Percentiles rank a stretch among this genome's conserved stretches.
Evolutionary conservation across 2,797 vertebrate species (phyloP).

Genomic region (Pterois miles): DNA sequence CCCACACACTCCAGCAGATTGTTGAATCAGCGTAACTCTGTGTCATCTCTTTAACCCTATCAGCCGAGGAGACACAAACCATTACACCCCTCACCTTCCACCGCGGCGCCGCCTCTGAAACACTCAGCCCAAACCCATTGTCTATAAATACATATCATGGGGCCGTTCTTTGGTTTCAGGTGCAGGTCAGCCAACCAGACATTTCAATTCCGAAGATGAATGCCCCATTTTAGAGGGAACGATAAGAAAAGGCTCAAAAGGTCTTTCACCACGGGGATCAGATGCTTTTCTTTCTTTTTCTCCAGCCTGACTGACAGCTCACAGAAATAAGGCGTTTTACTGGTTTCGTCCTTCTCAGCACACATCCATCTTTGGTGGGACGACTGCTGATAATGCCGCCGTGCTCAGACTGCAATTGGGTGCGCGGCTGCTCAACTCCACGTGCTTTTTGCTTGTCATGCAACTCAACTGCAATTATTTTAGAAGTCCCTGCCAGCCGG

Average conservation of each 20-base stretch:
- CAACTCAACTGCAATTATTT: constrained; percentile 21
- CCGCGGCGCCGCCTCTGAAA: background rate
- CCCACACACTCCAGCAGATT: background rate
- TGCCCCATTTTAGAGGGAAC: constrained; percentile 76
- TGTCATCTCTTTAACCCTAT: constrained; percentile 21
- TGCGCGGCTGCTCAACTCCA: background rate
- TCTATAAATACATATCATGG: constrained; percentile 77
- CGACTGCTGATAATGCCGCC: constrained; percentile 51
- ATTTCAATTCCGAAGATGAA: constrained; percentile 88
- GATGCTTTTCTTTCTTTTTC: constrained; percentile 65
- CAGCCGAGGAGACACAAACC: constrained; percentile 22
- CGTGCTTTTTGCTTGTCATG: constrained; percentile 19
- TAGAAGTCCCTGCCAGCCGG: background rate
- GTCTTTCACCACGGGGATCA: constrained; percentile 63
- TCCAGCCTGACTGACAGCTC: constrained; percentile 67
- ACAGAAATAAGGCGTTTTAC: constrained; percentile 56
- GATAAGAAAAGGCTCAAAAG: constrained; percentile 77
- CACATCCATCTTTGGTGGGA: constrained; percentile 67
- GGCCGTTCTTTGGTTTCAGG: constrained; percentile 74
- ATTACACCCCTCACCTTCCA: constrained; percentile 25
- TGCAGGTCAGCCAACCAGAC: constrained; percentile 82
- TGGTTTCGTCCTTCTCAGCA: constrained; percentile 29
- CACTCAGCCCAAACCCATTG: constrained; percentile 35
- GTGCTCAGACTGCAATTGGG: constrained; percentile 9
- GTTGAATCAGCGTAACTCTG: background rate